Conservation (phyloP, 2,888 invertebrate species). For the Drosophila colorata region DNA sequence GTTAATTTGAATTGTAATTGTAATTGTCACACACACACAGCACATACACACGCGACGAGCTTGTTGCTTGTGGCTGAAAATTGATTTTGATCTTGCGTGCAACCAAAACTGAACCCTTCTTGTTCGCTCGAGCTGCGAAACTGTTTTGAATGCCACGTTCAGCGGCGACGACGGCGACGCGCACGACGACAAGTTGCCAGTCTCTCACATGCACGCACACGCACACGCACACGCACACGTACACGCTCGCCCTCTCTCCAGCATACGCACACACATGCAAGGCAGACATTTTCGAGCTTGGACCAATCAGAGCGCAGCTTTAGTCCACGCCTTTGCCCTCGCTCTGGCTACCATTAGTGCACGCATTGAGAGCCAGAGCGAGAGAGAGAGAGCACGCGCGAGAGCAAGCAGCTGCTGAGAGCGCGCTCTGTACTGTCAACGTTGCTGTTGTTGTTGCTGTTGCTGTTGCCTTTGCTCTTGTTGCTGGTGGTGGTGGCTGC, state of each 20-base stretch:
- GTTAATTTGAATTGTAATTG: slow-evolving; percentile 11
- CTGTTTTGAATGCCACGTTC: slow-evolving; percentile 77
- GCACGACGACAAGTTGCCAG: slow-evolving; percentile 59
- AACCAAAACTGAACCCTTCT: slow-evolving; percentile 77
- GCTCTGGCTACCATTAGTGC: slow-evolving; percentile 25
- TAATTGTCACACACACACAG: background rate
- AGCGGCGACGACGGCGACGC: slow-evolving; percentile 31
- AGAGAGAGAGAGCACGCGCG: slow-evolving; percentile 5
- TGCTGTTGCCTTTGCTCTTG: slow-evolving; percentile 20
- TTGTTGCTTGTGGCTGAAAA: slow-evolving; percentile 10
- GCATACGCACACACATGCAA: slow-evolving; percentile 22
- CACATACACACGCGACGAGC: slow-evolving; percentile 44
- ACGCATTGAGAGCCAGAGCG: slow-evolving; percentile 1
- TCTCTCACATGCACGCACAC: slow-evolving; percentile 17
- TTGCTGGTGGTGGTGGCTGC: slow-evolving; percentile 56
- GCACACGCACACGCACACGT: slow-evolving; percentile 8
- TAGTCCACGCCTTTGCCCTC: slow-evolving; percentile 60
- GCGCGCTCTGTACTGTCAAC: slow-evolving; percentile 8
- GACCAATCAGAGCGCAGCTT: slow-evolving; percentile 43
- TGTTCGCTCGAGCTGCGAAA: slow-evolving; percentile 84
- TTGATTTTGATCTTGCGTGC: slow-evolving; percentile 18
- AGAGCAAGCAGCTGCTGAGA: slow-evolving; percentile 17
- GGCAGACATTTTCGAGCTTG: slow-evolving; percentile 50
- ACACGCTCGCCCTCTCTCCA: slow-evolving; percentile 16
- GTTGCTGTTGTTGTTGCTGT: slow-evolving; percentile 4